A percentile compares a stretch with the other conserved stretches of the same genome.
phyloP scores from a whole-genome alignment of 2,113 vertebrate genomes.

The Xiphias gladius region DNA sequence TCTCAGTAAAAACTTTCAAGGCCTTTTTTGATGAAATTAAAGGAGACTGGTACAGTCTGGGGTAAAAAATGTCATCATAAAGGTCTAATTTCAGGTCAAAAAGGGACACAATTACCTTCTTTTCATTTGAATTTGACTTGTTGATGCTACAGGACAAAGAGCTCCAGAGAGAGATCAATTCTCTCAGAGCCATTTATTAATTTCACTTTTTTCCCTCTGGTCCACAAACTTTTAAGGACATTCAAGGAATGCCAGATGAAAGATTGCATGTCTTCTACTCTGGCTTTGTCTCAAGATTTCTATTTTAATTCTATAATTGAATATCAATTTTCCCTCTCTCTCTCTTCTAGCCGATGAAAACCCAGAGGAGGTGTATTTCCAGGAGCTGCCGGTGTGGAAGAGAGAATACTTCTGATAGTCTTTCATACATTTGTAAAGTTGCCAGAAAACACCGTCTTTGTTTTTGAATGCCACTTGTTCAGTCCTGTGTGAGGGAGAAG shows the following conservation, averaged over 20 bases:
- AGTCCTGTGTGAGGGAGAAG: slow-evolving; percentile 30
- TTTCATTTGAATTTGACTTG: background rate
- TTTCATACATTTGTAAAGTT: slow-evolving; percentile 4
- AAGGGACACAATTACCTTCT: no score
- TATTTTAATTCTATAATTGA: background rate
- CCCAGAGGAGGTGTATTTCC: slow-evolving; percentile 79
- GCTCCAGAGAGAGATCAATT: background rate
- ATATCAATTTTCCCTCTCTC: background rate
- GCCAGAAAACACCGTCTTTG: background rate
- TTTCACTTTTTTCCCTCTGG: background rate
- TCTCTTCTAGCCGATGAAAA: slow-evolving; percentile 75
- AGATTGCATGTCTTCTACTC: background rate
- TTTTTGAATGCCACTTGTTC: slow-evolving; percentile 20
- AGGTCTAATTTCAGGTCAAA: no score
- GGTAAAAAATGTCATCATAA: no score
- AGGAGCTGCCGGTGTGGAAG: slow-evolving; percentile 84
- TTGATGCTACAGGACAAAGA: background rate
- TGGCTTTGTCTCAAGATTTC: background rate
- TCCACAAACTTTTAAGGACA: background rate
- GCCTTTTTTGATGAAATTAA: no score
- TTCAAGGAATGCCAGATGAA: background rate
- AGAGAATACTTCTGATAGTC: slow-evolving; percentile 81
- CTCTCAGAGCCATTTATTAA: background rate
- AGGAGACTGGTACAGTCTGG: no score
- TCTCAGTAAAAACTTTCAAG: no score